phyloP scores from a whole-genome alignment of 2,797 vertebrate genomes.

The Erpetoichthys calabaricus region DNA sequence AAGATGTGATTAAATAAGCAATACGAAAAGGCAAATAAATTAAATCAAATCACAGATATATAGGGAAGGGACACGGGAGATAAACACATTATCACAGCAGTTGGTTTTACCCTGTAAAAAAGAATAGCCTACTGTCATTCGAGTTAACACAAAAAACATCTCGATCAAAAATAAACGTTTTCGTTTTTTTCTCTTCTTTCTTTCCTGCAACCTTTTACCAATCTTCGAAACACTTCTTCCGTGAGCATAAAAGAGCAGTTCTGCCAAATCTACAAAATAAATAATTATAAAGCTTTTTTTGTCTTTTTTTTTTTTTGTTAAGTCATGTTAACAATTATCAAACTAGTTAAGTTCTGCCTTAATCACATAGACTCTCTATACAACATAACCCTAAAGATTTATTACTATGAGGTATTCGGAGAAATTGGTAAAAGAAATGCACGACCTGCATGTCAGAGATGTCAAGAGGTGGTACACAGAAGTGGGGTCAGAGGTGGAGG shows the following conservation, averaged over 20 bases:
- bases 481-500: conserved; percentile 41
- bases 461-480: conserved; percentile 39
- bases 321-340: conserved; percentile 83
- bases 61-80: conserved; percentile 62
- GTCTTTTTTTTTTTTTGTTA: conserved; percentile 46
- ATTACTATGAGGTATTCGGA: conserved; percentile 99
- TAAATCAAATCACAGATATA: conserved; percentile 73
- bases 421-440: conserved; percentile 84
- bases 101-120: conserved; percentile 96
- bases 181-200: conserved; percentile 44
- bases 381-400: conserved; percentile 88
- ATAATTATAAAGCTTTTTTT: conserved; percentile 73
- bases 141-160: conserved; percentile 59
- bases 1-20: conserved; percentile 72
- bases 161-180: conserved; percentile 56
- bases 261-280: conserved; percentile 74
- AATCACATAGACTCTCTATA: conserved; percentile 89
- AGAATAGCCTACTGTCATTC: conserved; percentile 63
- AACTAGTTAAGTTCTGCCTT: conserved; percentile 82
- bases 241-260: conserved; percentile 65
- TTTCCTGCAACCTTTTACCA: conserved; percentile 58
- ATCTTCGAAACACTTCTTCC: conserved; percentile 67
- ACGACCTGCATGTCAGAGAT: conserved; percentile 70
- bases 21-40: conserved; percentile 84
- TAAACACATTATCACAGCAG: conserved; percentile 86